Evolutionary conservation across 2,888 invertebrate genomes (phyloP), one percentile per base, ranked within the genome.

Genomic region (Sepioteuthis lessoniana): DNA sequence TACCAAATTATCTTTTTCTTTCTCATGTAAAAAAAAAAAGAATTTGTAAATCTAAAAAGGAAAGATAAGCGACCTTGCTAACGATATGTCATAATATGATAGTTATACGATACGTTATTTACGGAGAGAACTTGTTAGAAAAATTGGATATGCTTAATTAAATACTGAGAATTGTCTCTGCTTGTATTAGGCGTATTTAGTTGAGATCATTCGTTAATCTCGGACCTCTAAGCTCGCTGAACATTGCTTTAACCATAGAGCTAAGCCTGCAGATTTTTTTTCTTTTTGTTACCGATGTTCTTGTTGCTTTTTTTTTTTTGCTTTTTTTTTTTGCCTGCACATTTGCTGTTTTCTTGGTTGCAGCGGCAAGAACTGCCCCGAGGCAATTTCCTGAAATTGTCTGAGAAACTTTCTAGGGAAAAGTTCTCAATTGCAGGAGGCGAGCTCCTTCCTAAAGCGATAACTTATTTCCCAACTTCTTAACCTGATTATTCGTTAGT

Each of bases 311-410:
- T 13, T 8, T 76, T 76, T 0, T 7, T n/a, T n/a, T n/a, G n/a
- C n/a, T n/a, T n/a, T n/a, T n/a, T n/a, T n/a, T n/a, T 76, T 13
- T 25, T 76, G n/a, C 16, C 76, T 76, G 76, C 76, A 76, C n/a
- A 76, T 35, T n/a, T 76, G 13, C 35, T 13, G 76, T 76, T 76
- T 76, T n/a, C n/a, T n/a, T 35, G 35, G 76, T 76, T 76, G 76
- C 76, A 76, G 76, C n/a, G 16, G 76, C 76, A 35, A 76, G n/a
- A 76, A 76, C 35, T 76, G 76, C 76, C 76, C 76, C n/a, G n/a
- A 35, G 76, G 76, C 76, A 76, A 76, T n/a, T n/a, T 76, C 76
- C 76, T 76, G 76, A 76, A 76, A 76, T n/a, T 76, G 76, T 76
- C 76, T 76, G 76, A 76, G 76, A 76, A 76, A 76, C 76, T n/a